Percentiles rank a stretch among this genome's conserved stretches.
phyloP scores from a whole-genome alignment of 2,888 invertebrate species.

The Xestia xanthographa region DNA sequence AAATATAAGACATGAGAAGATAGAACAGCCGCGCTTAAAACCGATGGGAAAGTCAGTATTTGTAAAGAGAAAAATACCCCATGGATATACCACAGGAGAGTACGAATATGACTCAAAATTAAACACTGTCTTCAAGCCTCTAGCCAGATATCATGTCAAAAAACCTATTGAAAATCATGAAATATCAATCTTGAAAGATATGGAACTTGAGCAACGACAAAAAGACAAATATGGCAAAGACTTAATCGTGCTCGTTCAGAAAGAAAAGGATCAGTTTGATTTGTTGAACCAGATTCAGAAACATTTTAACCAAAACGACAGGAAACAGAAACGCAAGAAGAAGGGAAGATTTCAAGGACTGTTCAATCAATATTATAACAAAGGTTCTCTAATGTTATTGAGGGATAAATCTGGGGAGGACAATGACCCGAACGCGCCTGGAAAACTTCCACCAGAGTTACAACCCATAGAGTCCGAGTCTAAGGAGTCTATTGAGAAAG shows the following conservation, averaged over 20 bases:
- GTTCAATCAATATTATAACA: background rate
- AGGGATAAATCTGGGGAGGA: conserved; percentile 38
- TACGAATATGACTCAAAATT: conserved; percentile 64
- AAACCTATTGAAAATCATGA: conserved; percentile 42
- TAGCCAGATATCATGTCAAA: conserved; percentile 64
- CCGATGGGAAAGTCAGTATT: conserved; percentile 39
- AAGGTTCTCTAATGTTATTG: background rate
- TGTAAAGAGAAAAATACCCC: conserved; percentile 67
- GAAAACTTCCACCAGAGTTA: background rate
- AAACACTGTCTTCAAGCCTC: conserved; percentile 67
- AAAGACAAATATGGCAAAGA: background rate
- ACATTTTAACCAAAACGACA: background rate
- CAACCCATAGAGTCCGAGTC: rapidly evolving
- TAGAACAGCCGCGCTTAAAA: background rate
- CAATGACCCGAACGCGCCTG: conserved; percentile 34
- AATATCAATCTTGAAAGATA: conserved; percentile 20
- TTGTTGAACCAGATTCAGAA: conserved; percentile 20
- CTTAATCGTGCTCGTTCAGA: conserved; percentile 30
- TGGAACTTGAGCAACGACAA: conserved; percentile 24
- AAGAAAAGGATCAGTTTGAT: background rate
- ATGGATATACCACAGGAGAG: conserved; percentile 44
- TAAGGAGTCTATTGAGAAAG: background rate
- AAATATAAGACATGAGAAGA: background rate
- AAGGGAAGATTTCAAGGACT: conserved; percentile 10
- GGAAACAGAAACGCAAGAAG: background rate